Evolutionary conservation across 2,113 vertebrate genomes (phyloP), one percentile per base, ranked within the genome.

Genomic region (Tachysurus fulvidraco): DNA sequence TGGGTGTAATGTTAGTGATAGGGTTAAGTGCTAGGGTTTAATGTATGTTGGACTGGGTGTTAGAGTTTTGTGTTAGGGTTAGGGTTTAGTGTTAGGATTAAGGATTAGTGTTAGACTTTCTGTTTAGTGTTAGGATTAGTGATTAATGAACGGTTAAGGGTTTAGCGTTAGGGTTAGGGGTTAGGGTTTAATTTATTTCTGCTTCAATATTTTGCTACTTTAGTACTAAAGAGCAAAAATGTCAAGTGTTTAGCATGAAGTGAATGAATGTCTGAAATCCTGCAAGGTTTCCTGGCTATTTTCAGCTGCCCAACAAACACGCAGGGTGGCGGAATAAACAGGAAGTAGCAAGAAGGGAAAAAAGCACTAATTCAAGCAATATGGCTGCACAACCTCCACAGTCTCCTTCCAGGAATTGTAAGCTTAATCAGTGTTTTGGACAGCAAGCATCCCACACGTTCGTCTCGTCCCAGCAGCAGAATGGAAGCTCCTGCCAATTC

Each of bases 401-500:
- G 77, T 28, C 17, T 57, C 55, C 55, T 81, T 81, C 78, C 55
- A 60, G 78, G 78, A 59, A 80, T 59, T 80, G 78, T 78, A 78
- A 3, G n/a, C n/a, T 78, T n/a, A 76, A 4, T 78, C n/a, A 54
- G n/a, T 30, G n/a, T 79, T 55, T 41, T 81, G 78, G 30, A 81
- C 55, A 81, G 55, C 55, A 23, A 6, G 11, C 30, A 0, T 41
- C n/a, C 78, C 55, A 60, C 55, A 41, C 55, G 10, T 25, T 81
- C 78, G 23, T 7, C 78, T 60, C 55, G 44, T 79, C 77, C 28
- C 77, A 59, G 28, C 52, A 80, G 30, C 54, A 7, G 4, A 80
- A 80, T 21, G 8, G 12, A 41, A 80, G 55, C 55, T 23, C 10
- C 11, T 60, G 30, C 30, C 30, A 79, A 57, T 19, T 79, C 77